A percentile compares a stretch with the other conserved stretches of the same genome.
phyloP scores from a whole-genome alignment of 2,888 invertebrate genomes.

The Dicyrtomina minuta region DNA sequence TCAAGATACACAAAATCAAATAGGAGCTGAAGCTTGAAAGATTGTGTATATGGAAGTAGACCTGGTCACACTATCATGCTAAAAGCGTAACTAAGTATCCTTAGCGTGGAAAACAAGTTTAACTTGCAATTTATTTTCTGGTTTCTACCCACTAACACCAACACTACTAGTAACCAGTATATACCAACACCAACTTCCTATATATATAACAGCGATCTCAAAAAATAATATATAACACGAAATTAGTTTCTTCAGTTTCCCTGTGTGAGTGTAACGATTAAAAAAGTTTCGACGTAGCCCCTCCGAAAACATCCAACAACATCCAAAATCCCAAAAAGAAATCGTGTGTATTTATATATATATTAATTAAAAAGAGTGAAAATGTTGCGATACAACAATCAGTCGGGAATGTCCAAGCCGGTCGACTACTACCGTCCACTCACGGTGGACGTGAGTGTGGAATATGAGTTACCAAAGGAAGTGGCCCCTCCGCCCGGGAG shows the following conservation, averaged over 20 bases:
- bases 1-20: background rate
- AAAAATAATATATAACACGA: background rate
- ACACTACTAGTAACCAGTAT: no score
- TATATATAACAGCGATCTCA: background rate
- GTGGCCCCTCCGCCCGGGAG: conserved; percentile 56
- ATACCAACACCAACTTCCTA: background rate
- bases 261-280: background rate
- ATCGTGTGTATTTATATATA: background rate
- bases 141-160: conserved; percentile 2
- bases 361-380: background rate
- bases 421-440: conserved; percentile 78
- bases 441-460: conserved; percentile 87
- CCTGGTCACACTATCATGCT: background rate
- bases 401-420: conserved; percentile 42
- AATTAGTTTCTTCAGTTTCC: background rate
- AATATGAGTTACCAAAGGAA: conserved; percentile 82
- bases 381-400: conserved; percentile 46
- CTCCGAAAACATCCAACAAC: no score
- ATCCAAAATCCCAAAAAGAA: background rate
- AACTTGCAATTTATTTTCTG: conserved; percentile 10
- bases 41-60: background rate
- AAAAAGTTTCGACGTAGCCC: background rate
- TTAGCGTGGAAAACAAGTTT: conserved; percentile 11
- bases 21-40: conserved; percentile 2
- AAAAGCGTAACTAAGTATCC: background rate